These are phyloP conservation scores for Acanthopleura granulata DNA, from an alignment of 2,888 invertebrate species.

Conservation along the genomic window DNA sequence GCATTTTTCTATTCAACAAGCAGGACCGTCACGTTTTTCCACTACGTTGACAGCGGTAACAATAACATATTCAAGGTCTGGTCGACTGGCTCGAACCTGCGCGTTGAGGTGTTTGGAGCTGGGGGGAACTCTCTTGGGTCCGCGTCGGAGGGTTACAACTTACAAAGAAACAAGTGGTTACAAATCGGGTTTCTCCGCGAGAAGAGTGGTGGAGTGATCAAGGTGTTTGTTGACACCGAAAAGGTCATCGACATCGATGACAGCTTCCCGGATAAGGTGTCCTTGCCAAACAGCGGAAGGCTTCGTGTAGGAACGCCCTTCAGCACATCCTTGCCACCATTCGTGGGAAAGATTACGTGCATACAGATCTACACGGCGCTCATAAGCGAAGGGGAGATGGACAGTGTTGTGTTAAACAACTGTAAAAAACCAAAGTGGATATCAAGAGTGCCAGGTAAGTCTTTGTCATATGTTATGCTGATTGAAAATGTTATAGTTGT, in stretches of 20 bases:
- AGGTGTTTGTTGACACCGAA: background rate
- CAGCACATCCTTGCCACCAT: background rate
- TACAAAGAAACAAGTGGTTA: background rate
- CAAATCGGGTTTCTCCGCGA: constrained; percentile 4
- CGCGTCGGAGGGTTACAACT: background rate
- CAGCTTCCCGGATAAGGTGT: background rate
- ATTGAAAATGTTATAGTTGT: too few species aligned
- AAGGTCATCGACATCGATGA: constrained; percentile 12
- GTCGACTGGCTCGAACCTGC: background rate
- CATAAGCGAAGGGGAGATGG: constrained; percentile 6
- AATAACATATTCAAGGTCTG: constrained; percentile 2
- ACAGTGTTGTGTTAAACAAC: background rate
- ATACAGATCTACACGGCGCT: background rate
- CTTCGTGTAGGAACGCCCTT: background rate
- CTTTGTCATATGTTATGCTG: background rate
- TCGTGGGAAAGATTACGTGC: background rate
- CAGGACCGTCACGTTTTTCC: background rate
- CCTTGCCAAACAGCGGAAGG: background rate
- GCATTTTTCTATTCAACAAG: background rate
- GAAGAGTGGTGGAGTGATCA: background rate
- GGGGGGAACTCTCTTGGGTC: background rate
- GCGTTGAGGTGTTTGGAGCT: too few species aligned
- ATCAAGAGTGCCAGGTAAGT: background rate
- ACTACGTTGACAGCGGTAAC: background rate
- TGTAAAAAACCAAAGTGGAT: background rate